phyloP scores from a whole-genome alignment of 1,140 invertebrate genomes.

The Lysiphlebus fabarum region DNA sequence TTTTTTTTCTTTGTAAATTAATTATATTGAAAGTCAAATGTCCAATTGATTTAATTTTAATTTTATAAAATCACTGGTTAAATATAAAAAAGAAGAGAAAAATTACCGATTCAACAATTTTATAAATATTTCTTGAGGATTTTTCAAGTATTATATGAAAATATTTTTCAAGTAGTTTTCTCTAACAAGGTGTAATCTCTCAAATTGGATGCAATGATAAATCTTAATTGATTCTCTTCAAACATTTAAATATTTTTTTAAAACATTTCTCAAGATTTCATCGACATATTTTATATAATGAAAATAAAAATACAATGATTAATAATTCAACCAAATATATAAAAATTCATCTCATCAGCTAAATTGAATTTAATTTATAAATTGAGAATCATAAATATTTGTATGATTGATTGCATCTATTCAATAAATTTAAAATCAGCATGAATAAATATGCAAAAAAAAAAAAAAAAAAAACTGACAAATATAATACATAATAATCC shows the following conservation, averaged over 20 bases:
- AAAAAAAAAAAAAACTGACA: too few species aligned
- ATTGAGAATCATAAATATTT: too few species aligned
- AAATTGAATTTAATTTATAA: too few species aligned
- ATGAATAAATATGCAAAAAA: too few species aligned
- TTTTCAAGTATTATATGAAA: neutral
- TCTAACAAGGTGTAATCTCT: slow-evolving; percentile 8
- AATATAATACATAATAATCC: too few species aligned
- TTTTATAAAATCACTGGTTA: neutral
- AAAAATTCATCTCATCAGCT: too few species aligned
- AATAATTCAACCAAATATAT: too few species aligned
- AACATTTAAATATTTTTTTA: neutral
- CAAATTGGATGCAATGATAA: slow-evolving; percentile 13
- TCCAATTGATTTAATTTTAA: neutral
- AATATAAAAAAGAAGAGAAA: neutral
- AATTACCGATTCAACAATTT: neutral
- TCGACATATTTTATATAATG: neutral
- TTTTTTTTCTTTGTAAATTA: too few species aligned
- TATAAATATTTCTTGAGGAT: neutral
- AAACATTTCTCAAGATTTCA: neutral
- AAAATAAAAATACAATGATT: too few species aligned
- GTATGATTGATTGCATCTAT: too few species aligned
- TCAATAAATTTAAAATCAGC: too few species aligned
- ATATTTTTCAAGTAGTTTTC: slow-evolving; percentile 1
- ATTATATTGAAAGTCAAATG: too few species aligned
- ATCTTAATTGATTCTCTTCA: neutral